Percentiles rank a stretch among this genome's conserved stretches.
phyloP scores from a whole-genome alignment of 2,113 vertebrate species.

The Brachyistius frenatus region DNA sequence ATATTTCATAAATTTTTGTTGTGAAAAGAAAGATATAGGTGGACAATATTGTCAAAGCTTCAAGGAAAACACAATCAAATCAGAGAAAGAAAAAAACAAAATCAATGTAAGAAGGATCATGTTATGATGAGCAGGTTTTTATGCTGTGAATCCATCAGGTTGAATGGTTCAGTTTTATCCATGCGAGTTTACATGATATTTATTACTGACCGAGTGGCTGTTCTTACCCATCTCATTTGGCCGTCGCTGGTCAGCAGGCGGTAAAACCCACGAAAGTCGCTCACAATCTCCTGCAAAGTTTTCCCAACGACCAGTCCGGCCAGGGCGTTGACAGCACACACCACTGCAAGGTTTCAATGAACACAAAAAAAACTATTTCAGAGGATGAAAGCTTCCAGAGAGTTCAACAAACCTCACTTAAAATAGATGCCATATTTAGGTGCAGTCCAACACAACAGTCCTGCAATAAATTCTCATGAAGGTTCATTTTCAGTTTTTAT shows the following conservation, averaged over 20 bases:
- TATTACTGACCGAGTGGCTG: not conserved
- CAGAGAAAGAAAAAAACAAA: no score
- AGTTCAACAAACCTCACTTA: not conserved
- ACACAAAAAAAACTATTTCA: not conserved
- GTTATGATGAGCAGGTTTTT: not conserved
- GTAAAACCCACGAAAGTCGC: slow-evolving; percentile 86
- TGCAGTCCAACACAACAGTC: no score
- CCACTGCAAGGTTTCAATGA: slow-evolving; percentile 73
- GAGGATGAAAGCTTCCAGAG: not conserved
- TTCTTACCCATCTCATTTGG: slow-evolving; percentile 87
- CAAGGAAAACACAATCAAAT: no score
- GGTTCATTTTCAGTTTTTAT: no score
- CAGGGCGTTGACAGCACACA: slow-evolving; percentile 82
- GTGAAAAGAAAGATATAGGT: no score
- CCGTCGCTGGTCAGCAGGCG: slow-evolving; percentile 84
- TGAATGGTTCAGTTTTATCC: not conserved
- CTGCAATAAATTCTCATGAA: no score
- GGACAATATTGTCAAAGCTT: no score
- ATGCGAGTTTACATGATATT: no score
- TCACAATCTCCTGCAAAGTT: slow-evolving; percentile 82
- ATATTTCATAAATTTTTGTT: no score
- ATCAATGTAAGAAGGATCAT: no score
- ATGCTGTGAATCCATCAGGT: not conserved
- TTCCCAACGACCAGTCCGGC: slow-evolving; percentile 81
- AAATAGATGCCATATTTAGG: not conserved